Evolutionary conservation across 2,797 vertebrate species (phyloP).

Genomic region (Stomatorhinus walkeri): DNA sequence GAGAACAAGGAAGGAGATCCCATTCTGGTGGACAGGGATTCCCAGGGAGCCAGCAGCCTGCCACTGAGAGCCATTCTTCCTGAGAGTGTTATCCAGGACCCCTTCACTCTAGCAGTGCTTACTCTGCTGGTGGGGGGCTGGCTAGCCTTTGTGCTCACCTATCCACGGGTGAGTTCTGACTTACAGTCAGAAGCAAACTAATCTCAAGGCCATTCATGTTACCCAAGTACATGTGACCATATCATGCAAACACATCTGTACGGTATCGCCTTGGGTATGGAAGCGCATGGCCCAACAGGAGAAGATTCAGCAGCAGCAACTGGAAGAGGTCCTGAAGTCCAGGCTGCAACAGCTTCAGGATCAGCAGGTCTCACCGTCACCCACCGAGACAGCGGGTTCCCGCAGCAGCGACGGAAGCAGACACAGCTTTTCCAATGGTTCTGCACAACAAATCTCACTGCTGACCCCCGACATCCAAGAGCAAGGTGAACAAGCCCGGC

Average conservation of each 20-base stretch:
- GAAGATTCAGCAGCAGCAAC: conserved; percentile 52
- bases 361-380: conserved; percentile 35
- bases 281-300: conserved; percentile 60
- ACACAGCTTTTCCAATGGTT: neutral
- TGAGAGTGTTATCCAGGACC: conserved; percentile 58
- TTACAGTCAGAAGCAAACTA: neutral
- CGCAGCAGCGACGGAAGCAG: conserved; percentile 36
- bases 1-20: neutral
- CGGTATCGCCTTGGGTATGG: neutral
- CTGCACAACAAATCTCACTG: neutral
- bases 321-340: conserved; percentile 60
- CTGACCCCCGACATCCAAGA: neutral
- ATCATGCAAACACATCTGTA: neutral
- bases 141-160: conserved; percentile 61
- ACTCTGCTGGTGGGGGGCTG: conserved; percentile 75
- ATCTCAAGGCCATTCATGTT: neutral
- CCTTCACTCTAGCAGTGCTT: conserved; percentile 53
- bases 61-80: conserved; percentile 43
- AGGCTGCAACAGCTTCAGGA: conserved; percentile 58
- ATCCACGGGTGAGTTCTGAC: conserved; percentile 50
- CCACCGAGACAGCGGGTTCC: conserved; percentile 31
- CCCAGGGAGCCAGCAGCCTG: neutral
- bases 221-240: neutral
- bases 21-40: neutral
- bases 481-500: neutral